Base-by-base conservation (phyloP, 2,888 invertebrate genomes). In the Epsilonema sp. region DNA sequence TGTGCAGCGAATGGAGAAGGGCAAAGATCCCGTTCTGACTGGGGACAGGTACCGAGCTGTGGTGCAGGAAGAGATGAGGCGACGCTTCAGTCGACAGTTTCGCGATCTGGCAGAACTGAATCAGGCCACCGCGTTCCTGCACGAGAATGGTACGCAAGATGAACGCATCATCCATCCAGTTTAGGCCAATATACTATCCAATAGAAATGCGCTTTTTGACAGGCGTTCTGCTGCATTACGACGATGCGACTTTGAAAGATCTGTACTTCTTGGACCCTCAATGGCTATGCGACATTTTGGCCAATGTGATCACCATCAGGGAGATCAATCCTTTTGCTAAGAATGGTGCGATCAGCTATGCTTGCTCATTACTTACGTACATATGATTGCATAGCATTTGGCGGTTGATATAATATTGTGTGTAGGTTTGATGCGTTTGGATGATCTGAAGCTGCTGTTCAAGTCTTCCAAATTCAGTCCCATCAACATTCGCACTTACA, bases 221-320 rank as follows among this genome's bases (percentile, higher is more conserved):
- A 80, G 80, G 85, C 31, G 86, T 94, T 1, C 71, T 94, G 8
- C 73, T 92, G 1, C 87, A 89, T 66, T 89, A 87, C 59, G 87
- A 89, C 58, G 90, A 90, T 48, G 85, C 87, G 0, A 84, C 86
- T 0, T 70, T 90, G 2, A 81, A 85, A 62, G 90, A 94, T 68
- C 73, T 90, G 44, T 92, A 90, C 68, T 97, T 97, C 68, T 70
- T 97, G 40, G 84, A 90, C 66, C 92, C 94, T 0, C 94, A 97
- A 66, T 97, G 94, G 94, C 73, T 97, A 38, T 94, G 92, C 68
- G 94, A 97, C 66, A 83, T 92, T 75, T 67, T 97, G 37, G 90
- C 94, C 0, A 87, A 87, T 65, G 89, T 94, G 1, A 86, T 94
- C 31, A 89, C 92, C 0, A 85, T 92, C 21, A 69, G 89, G n/a